Evolutionary conservation across 2,888 invertebrate species (phyloP).

Genomic region (Frankliniella fusca): DNA sequence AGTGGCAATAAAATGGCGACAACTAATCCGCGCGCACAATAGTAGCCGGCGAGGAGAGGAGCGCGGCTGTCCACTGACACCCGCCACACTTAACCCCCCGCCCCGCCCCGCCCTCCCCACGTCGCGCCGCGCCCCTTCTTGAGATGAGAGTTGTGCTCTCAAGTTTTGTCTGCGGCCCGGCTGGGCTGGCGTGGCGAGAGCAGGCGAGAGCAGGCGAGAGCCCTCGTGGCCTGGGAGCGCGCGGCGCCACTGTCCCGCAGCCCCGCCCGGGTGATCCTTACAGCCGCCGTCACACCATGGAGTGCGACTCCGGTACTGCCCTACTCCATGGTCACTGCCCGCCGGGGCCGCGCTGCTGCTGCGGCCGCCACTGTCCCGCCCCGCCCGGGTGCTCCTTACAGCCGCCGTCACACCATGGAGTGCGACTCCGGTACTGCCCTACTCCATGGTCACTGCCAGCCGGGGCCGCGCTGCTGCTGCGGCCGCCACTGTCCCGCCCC

Average conservation of each 20-base stretch:
- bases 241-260: neutral
- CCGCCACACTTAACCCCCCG: slow-evolving; percentile 41
- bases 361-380: neutral
- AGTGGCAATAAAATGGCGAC: slow-evolving; percentile 30
- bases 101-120: slow-evolving; percentile 54
- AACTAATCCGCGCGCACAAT: slow-evolving; percentile 5
- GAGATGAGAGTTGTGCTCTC: slow-evolving; percentile 15
- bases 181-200: neutral
- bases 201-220: too few relatives aligned
- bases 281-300: neutral
- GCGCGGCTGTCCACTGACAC: slow-evolving; percentile 15
- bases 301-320: neutral
- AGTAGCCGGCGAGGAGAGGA: slow-evolving; percentile 4
- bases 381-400: neutral
- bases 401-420: neutral
- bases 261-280: neutral
- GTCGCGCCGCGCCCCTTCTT: neutral
- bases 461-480: neutral
- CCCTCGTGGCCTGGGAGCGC: too few relatives aligned
- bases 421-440: neutral
- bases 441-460: neutral
- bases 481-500: neutral
- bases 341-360: neutral
- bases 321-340: neutral
- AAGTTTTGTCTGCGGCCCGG: slow-evolving; percentile 19